A percentile compares a stretch with the other conserved stretches of the same genome.
phyloP scores from a whole-genome alignment of 2,888 invertebrate genomes.

The Netelia inedita region DNA sequence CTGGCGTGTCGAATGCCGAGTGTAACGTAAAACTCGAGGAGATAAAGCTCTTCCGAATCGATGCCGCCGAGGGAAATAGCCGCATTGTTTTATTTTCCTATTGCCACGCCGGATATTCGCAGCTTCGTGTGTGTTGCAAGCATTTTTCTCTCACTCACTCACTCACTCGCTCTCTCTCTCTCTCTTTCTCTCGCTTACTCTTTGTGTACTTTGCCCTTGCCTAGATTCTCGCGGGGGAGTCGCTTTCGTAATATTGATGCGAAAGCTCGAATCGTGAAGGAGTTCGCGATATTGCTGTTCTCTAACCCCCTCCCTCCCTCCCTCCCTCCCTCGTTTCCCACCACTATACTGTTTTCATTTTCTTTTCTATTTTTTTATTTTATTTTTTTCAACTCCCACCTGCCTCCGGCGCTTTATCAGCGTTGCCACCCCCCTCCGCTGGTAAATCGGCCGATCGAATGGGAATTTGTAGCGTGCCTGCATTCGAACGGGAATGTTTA shows the following conservation, averaged over 20 bases:
- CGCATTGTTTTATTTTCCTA: slow-evolving; percentile 65
- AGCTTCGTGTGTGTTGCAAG: slow-evolving; percentile 7
- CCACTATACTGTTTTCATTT: background rate
- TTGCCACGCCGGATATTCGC: slow-evolving; percentile 42
- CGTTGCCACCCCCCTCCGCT: slow-evolving; percentile 15
- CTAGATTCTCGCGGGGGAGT: slow-evolving; percentile 31
- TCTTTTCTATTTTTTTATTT: slow-evolving; percentile 7
- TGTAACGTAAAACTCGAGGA: slow-evolving; percentile 61
- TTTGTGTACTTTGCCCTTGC: slow-evolving; percentile 16
- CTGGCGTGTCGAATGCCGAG: slow-evolving; percentile 63
- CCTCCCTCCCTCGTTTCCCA: too few relatives aligned
- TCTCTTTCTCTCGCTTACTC: background rate
- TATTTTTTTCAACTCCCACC: background rate
- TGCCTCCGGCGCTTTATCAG: slow-evolving; percentile 41
- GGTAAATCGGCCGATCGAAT: slow-evolving; percentile 7
- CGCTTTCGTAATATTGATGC: slow-evolving; percentile 56
- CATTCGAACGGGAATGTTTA: slow-evolving; percentile 6
- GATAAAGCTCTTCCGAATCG: slow-evolving; percentile 68
- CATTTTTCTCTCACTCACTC: slow-evolving; percentile 20
- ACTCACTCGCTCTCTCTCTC: background rate
- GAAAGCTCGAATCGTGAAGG: slow-evolving; percentile 44
- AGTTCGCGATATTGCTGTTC: slow-evolving; percentile 37
- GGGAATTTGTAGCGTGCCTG: slow-evolving; percentile 4
- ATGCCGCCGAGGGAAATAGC: slow-evolving; percentile 57
- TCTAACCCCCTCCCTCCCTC: too few relatives aligned